phyloP scores from a whole-genome alignment of 2,888 invertebrate genomes.

The Lysandra coridon region DNA sequence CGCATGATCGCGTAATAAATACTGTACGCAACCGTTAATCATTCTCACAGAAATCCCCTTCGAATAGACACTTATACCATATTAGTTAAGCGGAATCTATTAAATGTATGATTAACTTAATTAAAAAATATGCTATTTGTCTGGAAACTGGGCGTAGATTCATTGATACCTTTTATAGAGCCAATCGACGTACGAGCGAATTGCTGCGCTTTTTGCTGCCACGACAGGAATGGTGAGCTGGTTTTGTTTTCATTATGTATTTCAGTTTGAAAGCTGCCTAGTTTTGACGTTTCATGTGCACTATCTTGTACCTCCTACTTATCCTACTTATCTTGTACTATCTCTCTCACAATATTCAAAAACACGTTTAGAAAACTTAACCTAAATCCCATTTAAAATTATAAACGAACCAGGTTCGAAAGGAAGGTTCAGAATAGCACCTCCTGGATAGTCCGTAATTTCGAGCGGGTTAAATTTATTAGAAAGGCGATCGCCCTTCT shows the following conservation, averaged over 20 bases:
- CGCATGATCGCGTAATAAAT: constrained; percentile 27
- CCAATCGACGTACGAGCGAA: constrained; percentile 39
- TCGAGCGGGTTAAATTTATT: constrained; percentile 61
- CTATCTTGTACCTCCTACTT: not conserved
- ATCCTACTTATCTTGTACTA: not conserved
- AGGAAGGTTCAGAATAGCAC: constrained; percentile 26
- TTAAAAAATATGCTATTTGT: constrained; percentile 38
- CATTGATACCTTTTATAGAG: constrained; percentile 36
- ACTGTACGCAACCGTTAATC: constrained; percentile 19
- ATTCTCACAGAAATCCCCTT: constrained; percentile 35
- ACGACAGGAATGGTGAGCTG: constrained; percentile 30
- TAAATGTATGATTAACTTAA: constrained; percentile 35
- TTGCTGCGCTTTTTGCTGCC: constrained; percentile 30
- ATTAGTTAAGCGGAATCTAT: constrained; percentile 36
- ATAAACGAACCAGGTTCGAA: not conserved
- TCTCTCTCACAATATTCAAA: not conserved
- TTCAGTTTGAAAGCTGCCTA: constrained; percentile 26
- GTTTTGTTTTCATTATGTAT: constrained; percentile 29
- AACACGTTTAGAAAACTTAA: not conserved
- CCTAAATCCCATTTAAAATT: not conserved
- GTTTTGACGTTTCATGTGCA: not conserved
- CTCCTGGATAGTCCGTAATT: constrained; percentile 49
- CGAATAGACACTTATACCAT: constrained; percentile 36
- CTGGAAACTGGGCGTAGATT: constrained; percentile 34
- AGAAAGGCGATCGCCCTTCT: constrained; percentile 62